phyloP scores from a whole-genome alignment of 2,797 vertebrate genomes.

The Hippopotamyrus pictus region DNA sequence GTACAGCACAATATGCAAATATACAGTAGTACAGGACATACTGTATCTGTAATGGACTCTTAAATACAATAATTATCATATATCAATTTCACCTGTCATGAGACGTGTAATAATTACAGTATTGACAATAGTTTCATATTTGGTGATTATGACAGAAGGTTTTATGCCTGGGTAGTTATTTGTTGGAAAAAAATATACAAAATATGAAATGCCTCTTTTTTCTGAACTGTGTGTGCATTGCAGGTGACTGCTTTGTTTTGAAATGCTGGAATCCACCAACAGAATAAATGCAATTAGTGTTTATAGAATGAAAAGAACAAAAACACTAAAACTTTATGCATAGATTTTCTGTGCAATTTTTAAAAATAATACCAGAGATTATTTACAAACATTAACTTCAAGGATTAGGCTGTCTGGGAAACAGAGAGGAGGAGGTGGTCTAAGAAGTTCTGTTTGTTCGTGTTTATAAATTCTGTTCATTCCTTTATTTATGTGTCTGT shows the following conservation, averaged over 20 bases:
- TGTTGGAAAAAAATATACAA: not conserved
- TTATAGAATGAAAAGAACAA: not conserved
- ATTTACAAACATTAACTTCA: not conserved
- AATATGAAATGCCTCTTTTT: not conserved
- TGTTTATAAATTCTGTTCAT: not conserved
- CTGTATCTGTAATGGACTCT: not conserved
- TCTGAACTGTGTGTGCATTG: not conserved
- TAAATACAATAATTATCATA: not conserved
- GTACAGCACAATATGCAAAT: too few species aligned
- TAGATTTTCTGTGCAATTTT: constrained; percentile 48
- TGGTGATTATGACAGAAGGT: not conserved
- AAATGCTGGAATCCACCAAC: not conserved
- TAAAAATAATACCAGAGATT: constrained; percentile 35
- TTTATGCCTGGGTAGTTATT: not conserved
- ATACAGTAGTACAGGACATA: not conserved
- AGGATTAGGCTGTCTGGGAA: not conserved
- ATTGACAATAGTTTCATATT: not conserved
- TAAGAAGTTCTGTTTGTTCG: not conserved
- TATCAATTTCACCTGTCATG: not conserved
- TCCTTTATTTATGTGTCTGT: not conserved
- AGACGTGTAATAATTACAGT: not conserved
- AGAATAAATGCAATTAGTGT: not conserved
- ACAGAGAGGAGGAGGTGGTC: too few species aligned
- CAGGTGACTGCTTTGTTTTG: not conserved
- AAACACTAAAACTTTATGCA: constrained; percentile 2